Percentiles rank a stretch among this genome's conserved stretches.
phyloP scores from a whole-genome alignment of 2,797 vertebrate species.

The Coilia nasus region DNA sequence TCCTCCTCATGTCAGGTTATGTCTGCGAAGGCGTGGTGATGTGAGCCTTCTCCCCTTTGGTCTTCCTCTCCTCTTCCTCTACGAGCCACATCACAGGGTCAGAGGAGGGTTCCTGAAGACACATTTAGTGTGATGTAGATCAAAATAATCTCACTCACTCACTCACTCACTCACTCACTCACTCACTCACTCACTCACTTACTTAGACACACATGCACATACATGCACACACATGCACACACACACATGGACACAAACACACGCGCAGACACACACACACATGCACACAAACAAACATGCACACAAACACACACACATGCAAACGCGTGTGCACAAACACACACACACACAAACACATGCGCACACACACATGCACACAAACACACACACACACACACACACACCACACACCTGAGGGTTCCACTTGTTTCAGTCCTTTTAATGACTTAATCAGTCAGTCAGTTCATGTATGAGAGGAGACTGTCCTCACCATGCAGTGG shows the following conservation, averaged over 20 bases:
- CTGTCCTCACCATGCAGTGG: background rate
- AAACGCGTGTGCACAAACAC: too few relatives aligned
- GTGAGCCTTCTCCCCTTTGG: slow-evolving; percentile 60
- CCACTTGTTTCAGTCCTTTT: background rate
- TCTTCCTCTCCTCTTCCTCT: slow-evolving; percentile 74
- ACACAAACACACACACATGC: background rate
- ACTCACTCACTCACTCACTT: too few relatives aligned
- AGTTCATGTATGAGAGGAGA: background rate
- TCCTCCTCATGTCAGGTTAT: slow-evolving; percentile 65
- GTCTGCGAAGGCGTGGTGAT: slow-evolving; percentile 72
- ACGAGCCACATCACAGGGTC: slow-evolving; percentile 83
- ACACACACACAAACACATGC: background rate
- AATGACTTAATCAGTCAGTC: background rate
- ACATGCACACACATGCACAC: too few relatives aligned
- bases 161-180: too few relatives aligned
- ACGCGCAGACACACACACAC: background rate
- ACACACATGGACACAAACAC: background rate
- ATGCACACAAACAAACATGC: background rate
- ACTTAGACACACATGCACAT: too few relatives aligned
- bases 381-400: too few relatives aligned
- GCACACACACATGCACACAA: too few relatives aligned
- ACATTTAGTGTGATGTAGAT: background rate
- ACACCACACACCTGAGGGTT: background rate
- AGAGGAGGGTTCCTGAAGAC: background rate
- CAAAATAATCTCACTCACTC: too few relatives aligned